These are phyloP conservation scores for Tachina grossa DNA, from an alignment of 2,888 invertebrate species.

Conservation along the genomic window DNA sequence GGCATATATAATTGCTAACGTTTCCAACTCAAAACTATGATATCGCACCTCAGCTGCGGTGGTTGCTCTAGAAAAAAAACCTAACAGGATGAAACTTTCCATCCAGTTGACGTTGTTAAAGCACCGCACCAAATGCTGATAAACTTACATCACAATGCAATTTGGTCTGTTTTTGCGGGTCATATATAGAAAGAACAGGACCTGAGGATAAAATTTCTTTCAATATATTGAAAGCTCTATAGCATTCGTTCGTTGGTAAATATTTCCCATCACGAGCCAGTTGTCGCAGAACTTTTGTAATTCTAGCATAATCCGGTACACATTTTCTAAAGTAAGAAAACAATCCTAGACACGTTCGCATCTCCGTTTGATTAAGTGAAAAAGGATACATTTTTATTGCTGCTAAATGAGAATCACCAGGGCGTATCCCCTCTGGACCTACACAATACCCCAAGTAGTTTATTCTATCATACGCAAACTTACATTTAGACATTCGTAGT, in stretches of 20 bases:
- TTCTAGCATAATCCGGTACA: neutral
- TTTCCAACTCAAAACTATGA: conserved; percentile 23
- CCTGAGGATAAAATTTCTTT: conserved; percentile 62
- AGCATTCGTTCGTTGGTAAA: conserved; percentile 17
- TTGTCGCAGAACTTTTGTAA: too few species aligned
- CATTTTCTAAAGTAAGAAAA: conserved; percentile 34
- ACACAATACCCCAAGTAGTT: conserved; percentile 61
- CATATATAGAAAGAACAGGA: conserved; percentile 32
- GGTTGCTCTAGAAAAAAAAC: conserved; percentile 14
- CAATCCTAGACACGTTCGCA: conserved; percentile 14
- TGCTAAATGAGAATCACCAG: too few species aligned
- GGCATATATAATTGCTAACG: conserved; percentile 21
- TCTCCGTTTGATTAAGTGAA: conserved; percentile 20
- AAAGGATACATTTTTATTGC: conserved; percentile 44
- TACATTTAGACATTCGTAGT: too few species aligned
- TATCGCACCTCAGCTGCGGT: neutral
- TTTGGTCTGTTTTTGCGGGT: neutral
- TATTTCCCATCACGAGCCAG: neutral
- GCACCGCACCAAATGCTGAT: too few species aligned
- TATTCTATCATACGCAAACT: too few species aligned
- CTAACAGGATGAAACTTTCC: conserved; percentile 23
- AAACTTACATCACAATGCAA: too few species aligned
- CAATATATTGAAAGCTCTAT: conserved; percentile 46
- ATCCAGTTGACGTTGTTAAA: conserved; percentile 42
- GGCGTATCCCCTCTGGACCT: conserved; percentile 45